Percentiles rank a stretch among this genome's conserved stretches.
Conservation (phyloP, 1,140 invertebrate species). For the Adelges cooleyi region DNA sequence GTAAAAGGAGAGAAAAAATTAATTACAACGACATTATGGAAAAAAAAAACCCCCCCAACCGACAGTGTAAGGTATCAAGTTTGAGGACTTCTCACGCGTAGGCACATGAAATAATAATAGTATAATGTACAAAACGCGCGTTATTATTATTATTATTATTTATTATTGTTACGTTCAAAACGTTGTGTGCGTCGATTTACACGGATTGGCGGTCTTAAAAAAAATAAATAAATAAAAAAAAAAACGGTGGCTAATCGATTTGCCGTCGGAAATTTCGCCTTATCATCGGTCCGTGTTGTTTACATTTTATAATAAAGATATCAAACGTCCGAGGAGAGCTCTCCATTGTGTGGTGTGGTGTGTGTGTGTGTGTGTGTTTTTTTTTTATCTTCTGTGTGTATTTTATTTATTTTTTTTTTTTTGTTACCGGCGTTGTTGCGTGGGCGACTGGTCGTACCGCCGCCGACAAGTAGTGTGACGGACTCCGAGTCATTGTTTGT, state of each 20-base stretch:
- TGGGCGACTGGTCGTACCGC: background rate
- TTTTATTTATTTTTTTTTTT: constrained; percentile 31
- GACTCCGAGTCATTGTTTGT: no score
- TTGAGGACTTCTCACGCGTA: no score
- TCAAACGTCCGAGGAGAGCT: constrained; percentile 9
- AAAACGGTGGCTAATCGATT: constrained; percentile 16
- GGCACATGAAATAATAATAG: no score
- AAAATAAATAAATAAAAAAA: no score
- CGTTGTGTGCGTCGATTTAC: constrained; percentile 33
- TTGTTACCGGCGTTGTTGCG: constrained; percentile 26
- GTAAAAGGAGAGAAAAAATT: no score
- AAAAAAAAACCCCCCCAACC: no score
- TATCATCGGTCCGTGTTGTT: constrained; percentile 27
- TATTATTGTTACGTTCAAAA: constrained; percentile 33
- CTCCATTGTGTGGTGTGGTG: constrained; percentile 30
- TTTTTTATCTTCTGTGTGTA: constrained; percentile 28
- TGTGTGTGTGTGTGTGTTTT: constrained; percentile 30
- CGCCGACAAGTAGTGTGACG: background rate
- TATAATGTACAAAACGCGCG: constrained; percentile 8
- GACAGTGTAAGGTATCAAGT: no score
- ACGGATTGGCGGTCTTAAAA: constrained; percentile 3
- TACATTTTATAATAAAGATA: constrained; percentile 27
- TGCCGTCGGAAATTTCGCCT: constrained; percentile 27
- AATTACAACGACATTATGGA: no score
- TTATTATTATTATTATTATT: no score